Evolutionary conservation across 1,140 invertebrate genomes (phyloP).

Genomic region (Centruroides vittatus): DNA sequence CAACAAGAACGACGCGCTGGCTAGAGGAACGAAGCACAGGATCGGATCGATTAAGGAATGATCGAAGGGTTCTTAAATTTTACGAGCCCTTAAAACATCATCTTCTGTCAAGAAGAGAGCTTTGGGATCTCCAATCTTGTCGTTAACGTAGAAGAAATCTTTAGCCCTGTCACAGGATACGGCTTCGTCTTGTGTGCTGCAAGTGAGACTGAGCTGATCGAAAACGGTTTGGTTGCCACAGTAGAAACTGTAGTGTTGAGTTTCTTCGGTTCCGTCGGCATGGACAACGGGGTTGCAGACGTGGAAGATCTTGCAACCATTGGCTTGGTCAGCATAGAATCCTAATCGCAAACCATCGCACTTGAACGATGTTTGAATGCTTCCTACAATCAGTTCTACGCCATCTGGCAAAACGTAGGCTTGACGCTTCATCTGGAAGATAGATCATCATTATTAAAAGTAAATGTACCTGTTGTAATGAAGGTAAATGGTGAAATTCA

Average conservation of each 20-base stretch:
- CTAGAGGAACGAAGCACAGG: no score
- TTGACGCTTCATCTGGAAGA: slow-evolving; percentile 9
- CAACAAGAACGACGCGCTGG: no score
- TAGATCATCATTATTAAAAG: no score
- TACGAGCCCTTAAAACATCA: slow-evolving; percentile 10
- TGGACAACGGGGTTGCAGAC: slow-evolving; percentile 23
- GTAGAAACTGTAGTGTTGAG: slow-evolving; percentile 57
- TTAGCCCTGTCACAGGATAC: slow-evolving; percentile 24
- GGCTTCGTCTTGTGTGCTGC: slow-evolving; percentile 22
- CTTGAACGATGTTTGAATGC: slow-evolving; percentile 6
- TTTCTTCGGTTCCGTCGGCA: slow-evolving; percentile 13
- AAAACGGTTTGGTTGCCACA: slow-evolving; percentile 72
- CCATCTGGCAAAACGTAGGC: slow-evolving; percentile 21
- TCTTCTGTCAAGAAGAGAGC: slow-evolving; percentile 17
- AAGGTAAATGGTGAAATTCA: no score
- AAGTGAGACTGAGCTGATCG: slow-evolving; percentile 51
- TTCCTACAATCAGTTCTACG: slow-evolving; percentile 18
- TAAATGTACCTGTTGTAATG: no score
- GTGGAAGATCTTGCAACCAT: slow-evolving; percentile 20
- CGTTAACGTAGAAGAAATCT: slow-evolving; percentile 24
- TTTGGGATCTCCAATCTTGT: slow-evolving; percentile 18
- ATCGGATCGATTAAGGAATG: no score
- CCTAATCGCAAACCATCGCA: slow-evolving; percentile 12
- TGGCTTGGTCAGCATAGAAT: slow-evolving; percentile 19
- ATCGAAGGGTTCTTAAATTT: not conserved